phyloP scores from a whole-genome alignment of 2,888 invertebrate species.

The Sipunculus nudus region DNA sequence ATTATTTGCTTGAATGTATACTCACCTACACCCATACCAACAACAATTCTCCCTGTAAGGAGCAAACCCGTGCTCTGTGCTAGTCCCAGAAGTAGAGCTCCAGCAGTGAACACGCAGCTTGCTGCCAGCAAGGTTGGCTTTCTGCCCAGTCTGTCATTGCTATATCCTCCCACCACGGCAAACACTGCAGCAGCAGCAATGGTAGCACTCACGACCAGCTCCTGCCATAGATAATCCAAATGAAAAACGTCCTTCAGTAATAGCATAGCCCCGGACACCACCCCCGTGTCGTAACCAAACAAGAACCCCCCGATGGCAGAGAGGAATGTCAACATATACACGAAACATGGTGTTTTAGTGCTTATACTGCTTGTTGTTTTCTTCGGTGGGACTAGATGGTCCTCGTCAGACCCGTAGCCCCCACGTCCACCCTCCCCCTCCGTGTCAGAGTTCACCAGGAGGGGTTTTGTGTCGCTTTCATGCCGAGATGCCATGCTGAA shows the following conservation, averaged over 20 bases:
- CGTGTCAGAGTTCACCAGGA: too few species aligned
- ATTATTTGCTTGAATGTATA: too few species aligned
- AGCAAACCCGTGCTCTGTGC: conserved; percentile 25
- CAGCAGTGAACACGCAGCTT: conserved; percentile 35
- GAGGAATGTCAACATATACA: conserved; percentile 54
- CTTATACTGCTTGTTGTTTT: too few species aligned
- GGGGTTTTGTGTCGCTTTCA: too few species aligned
- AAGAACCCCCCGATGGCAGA: conserved; percentile 69
- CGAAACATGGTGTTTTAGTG: conserved; percentile 34
- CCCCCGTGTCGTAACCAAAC: conserved; percentile 73
- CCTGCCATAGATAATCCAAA: conserved; percentile 67
- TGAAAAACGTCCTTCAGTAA: conserved; percentile 64
- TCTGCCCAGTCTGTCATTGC: conserved; percentile 69
- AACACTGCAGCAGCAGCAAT: conserved; percentile 52
- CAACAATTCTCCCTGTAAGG: conserved; percentile 19
- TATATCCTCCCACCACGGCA: conserved; percentile 63
- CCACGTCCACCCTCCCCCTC: too few species aligned
- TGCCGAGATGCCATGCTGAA: too few species aligned
- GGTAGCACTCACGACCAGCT: conserved; percentile 68
- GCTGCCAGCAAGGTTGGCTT: conserved; percentile 64
- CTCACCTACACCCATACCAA: conserved; percentile 63
- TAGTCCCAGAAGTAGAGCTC: conserved; percentile 26
- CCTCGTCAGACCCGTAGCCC: too few species aligned
- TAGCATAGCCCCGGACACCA: conserved; percentile 70
- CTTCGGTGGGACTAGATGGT: too few species aligned